Percentiles rank a stretch among this genome's conserved stretches.
Evolutionary conservation across 2,888 invertebrate species (phyloP).

Genomic region (Platycheirus albimanus): DNA sequence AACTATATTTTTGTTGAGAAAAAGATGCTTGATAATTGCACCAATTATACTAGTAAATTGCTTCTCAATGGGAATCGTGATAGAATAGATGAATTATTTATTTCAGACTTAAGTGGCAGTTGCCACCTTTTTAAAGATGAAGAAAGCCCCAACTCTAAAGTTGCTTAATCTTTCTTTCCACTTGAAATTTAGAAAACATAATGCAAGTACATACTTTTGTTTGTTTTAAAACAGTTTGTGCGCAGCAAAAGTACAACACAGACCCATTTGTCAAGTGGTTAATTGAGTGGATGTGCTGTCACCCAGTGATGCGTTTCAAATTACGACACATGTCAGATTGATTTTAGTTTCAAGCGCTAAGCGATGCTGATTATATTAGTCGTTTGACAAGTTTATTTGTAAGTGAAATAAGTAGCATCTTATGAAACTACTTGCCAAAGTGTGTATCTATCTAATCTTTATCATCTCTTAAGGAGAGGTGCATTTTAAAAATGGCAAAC

Average conservation of each 20-base stretch:
- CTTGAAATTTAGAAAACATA: slow-evolving; percentile 50
- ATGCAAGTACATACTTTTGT: background rate
- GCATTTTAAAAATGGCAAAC: slow-evolving; percentile 37
- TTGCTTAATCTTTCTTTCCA: slow-evolving; percentile 3
- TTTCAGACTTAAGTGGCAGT: slow-evolving; percentile 10
- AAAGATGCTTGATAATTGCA: slow-evolving; percentile 44
- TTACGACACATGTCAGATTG: slow-evolving; percentile 17
- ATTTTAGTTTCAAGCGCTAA: background rate
- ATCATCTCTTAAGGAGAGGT: background rate
- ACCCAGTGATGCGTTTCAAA: slow-evolving; percentile 7
- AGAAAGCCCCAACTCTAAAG: background rate
- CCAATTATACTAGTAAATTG: slow-evolving; percentile 60
- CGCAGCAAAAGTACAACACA: background rate
- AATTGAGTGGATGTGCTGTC: slow-evolving; percentile 18
- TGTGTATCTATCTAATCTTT: background rate
- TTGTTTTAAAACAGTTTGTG: background rate
- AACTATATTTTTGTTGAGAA: background rate
- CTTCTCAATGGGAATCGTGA: slow-evolving; percentile 63
- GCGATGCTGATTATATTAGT: slow-evolving; percentile 8
- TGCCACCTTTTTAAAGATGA: too few relatives aligned
- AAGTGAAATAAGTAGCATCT: slow-evolving; percentile 14
- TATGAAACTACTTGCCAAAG: slow-evolving; percentile 46
- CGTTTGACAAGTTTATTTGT: slow-evolving; percentile 54
- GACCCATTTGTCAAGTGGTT: slow-evolving; percentile 10
- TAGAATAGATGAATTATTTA: slow-evolving; percentile 59